Evolutionary conservation across 2,113 vertebrate genomes (phyloP), one percentile per base, ranked within the genome.

Genomic region (Xiphophorus couchianus): DNA sequence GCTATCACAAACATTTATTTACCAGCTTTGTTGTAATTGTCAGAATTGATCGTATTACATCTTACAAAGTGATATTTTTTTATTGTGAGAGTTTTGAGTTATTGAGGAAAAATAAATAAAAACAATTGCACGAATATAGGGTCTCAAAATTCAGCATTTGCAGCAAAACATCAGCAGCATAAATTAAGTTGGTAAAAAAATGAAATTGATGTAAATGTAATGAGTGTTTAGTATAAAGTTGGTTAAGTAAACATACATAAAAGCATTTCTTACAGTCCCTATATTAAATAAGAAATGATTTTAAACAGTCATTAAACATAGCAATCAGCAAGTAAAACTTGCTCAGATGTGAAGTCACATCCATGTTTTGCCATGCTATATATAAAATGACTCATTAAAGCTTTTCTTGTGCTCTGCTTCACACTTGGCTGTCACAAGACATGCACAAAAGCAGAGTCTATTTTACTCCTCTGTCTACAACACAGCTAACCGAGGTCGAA

Each of bases 351-450:
- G 4, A 44, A 27, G 60, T 28, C 6, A 54, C 7, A 28, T 58
- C 54, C 28, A 28, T 54, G n/a, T 5, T 22, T 48, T 19, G 5
- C 5, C 44, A 17, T 17, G 1, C 44, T 48, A 37, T 37, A 37
- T 37, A 10, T 37, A 48, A 48, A 48, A 48, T 48, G 6, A 17
- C 44, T 48, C 44, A 48, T 48, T 48, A 48, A 15, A 48, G 44
- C 14, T 19, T 48, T 48, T 15, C 14, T 19, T 48, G 15, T 44
- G 44, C 7, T 48, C 17, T 5, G 15, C 25, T 25, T 58, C 8
- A 30, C 64, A 62, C 64, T 70, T 77, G 64, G 66, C 62, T 81
- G 70, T 85, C 68, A 68, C 58, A 66, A 74, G 58, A 66, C 48
- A 79, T 76, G 42, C 61, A 70, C 54, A 27, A 70, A 74, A 33